Conservation (phyloP, 2,888 invertebrate genomes). For the Sipha maydis region DNA sequence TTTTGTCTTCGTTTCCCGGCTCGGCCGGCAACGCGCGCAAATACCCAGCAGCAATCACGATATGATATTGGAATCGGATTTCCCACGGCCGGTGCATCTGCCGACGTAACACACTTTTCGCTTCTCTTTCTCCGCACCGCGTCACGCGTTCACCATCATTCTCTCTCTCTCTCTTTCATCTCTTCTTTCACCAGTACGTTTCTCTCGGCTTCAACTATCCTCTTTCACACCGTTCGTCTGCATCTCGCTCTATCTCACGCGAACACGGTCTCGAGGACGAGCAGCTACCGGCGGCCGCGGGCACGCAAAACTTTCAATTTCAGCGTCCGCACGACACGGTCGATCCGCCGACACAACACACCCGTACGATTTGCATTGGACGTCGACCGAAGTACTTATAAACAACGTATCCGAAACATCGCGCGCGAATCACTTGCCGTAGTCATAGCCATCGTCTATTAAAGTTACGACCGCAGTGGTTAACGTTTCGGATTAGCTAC, state of each 20-base stretch:
- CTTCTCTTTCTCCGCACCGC: slow-evolving; percentile 2
- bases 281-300: slow-evolving; percentile 13
- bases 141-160: background rate
- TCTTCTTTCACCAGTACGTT: background rate
- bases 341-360: background rate
- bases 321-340: slow-evolving; percentile 2
- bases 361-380: too few relatives aligned
- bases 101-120: slow-evolving; percentile 44
- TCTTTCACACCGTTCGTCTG: background rate
- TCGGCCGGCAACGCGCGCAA: background rate
- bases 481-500: too few relatives aligned
- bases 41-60: slow-evolving; percentile 53
- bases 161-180: background rate
- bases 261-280: background rate
- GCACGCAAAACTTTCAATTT: slow-evolving; percentile 38
- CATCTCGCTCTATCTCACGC: background rate
- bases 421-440: background rate
- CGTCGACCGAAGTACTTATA: too few relatives aligned
- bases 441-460: too few relatives aligned
- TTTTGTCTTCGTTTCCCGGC: background rate
- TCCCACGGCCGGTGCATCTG: slow-evolving; percentile 44
- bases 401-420: too few relatives aligned
- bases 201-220: background rate
- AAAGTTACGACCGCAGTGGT: too few relatives aligned
- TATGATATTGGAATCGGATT: slow-evolving; percentile 54